These are phyloP conservation scores for Psittacara wagleri DNA, from an alignment of 2,113 vertebrate genomes.

Conservation along the genomic window DNA sequence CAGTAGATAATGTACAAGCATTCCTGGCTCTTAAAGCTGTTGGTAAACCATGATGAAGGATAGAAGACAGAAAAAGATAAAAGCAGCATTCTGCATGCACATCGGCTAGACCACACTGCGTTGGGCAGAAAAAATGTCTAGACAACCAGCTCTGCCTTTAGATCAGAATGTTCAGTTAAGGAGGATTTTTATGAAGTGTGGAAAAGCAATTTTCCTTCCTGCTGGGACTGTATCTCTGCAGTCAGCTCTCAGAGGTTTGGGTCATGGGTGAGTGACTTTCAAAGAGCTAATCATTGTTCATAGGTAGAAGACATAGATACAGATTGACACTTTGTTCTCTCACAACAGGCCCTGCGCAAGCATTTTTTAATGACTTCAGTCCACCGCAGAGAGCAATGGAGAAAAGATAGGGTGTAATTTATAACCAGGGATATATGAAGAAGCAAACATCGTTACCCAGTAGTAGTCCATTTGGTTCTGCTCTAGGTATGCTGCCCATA, in stretches of 20 bases:
- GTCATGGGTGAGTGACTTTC: constrained; percentile 22
- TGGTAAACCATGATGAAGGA: not conserved
- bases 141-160: not conserved
- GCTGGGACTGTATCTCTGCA: not conserved
- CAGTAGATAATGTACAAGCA: not conserved
- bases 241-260: constrained; percentile 10
- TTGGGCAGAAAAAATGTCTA: not conserved
- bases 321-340: not conserved
- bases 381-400: not conserved
- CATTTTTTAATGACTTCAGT: constrained; percentile 20
- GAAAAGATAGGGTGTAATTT: not conserved
- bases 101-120: not conserved
- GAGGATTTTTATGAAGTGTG: constrained; percentile 25
- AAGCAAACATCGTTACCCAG: not conserved
- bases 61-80: not conserved
- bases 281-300: constrained; percentile 8
- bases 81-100: not conserved
- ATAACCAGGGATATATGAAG: not conserved
- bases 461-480: not conserved
- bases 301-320: not conserved
- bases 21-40: not conserved
- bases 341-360: not conserved
- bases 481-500: not conserved
- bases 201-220: constrained; percentile 38
- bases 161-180: not conserved